Evolutionary conservation across 2,113 vertebrate species (phyloP).

Genomic region (Leucopsar rothschildi): DNA sequence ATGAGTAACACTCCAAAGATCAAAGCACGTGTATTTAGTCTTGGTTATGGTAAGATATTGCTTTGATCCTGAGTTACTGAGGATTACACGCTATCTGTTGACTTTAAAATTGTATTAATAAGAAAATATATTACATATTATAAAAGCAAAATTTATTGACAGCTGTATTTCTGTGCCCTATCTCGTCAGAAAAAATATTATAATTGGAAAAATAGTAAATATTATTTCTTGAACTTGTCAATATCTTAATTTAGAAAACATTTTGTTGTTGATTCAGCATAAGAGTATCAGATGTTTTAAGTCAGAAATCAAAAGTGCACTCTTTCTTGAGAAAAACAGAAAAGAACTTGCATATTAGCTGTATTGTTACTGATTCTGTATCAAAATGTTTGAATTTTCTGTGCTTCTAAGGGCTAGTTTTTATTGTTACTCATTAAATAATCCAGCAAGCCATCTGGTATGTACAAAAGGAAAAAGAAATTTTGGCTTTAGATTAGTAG

Average conservation of each 20-base stretch:
- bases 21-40: neutral
- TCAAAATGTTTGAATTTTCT: neutral
- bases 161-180: neutral
- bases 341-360: neutral
- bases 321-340: neutral
- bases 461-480: neutral
- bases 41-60: neutral
- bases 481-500: neutral
- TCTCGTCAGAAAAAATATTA: neutral
- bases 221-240: neutral
- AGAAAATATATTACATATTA: neutral
- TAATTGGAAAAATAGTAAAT: neutral
- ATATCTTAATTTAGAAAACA: neutral
- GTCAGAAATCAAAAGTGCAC: neutral
- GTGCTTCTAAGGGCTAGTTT: neutral
- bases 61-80: neutral
- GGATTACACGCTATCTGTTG: neutral
- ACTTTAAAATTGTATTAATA: neutral
- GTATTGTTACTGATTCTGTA: neutral
- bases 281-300: neutral
- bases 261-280: neutral
- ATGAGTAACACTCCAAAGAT: neutral
- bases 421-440: slow-evolving; percentile 1
- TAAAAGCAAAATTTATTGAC: neutral
- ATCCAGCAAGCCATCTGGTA: neutral